Conservation (phyloP, 1,140 invertebrate species). For the Halictus rubicundus region DNA sequence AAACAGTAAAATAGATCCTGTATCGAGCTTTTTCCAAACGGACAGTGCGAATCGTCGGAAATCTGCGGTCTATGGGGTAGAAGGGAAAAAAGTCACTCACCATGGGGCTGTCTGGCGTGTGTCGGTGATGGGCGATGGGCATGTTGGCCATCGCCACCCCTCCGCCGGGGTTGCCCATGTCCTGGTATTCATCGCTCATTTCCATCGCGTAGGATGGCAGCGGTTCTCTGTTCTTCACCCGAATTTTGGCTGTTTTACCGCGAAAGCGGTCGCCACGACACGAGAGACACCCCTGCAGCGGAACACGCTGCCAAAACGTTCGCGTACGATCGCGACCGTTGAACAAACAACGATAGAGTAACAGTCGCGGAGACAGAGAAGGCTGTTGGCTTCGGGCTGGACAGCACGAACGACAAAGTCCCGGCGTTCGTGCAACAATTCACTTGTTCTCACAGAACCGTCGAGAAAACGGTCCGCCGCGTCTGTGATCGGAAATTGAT, state of each 20-base stretch:
- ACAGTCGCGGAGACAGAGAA: not conserved
- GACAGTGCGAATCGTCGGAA: no score
- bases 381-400: no score
- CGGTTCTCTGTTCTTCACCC: constrained; percentile 93
- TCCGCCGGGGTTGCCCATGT: constrained; percentile 78
- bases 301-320: constrained; percentile 28
- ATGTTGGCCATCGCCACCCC: constrained; percentile 72
- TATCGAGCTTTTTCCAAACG: no score
- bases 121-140: constrained; percentile 69
- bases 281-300: constrained; percentile 36
- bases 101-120: constrained; percentile 73
- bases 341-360: not conserved
- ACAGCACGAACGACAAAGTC: no score
- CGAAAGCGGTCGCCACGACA: constrained; percentile 38
- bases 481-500: no score
- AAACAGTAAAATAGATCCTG: no score
- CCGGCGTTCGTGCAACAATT: not conserved
- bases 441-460: no score
- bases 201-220: constrained; percentile 92
- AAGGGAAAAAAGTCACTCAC: constrained; percentile 60
- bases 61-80: no score
- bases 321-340: not conserved
- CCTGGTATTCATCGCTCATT: constrained; percentile 88
- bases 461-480: no score
- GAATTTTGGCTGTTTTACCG: constrained; percentile 88